Evolutionary conservation across 2,113 vertebrate genomes (phyloP), one percentile per base, ranked within the genome.

Genomic region (Nyctereutes procyonoides): DNA sequence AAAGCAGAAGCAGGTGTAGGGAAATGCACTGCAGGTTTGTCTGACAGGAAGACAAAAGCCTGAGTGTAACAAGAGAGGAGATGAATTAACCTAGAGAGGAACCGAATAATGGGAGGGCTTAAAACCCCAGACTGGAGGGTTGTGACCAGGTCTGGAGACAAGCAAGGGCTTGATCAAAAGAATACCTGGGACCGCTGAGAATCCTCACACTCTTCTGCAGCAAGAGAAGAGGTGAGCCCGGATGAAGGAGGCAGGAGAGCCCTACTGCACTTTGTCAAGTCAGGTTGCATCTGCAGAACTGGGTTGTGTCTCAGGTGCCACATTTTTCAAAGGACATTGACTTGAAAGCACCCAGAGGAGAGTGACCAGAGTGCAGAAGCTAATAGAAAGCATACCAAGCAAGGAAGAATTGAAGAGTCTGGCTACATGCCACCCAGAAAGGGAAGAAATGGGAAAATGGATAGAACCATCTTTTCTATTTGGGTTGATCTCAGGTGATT

Each of bases 31-130:
- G 32, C 53, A 55, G 74, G 3, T 73, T 56, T 90, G 26, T 84
- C 30, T 62, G n/a, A 30, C 22, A 58, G 26, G 62, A 56, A 13
- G 80, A 92, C 71, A 88, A 89, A 92, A 88, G 30, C 12, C 24
- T 73, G 15, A 11, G 3, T 88, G 26, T 38, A 85, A 96, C 24
- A 10, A 73, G 51, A 95, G 85, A 93, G 15, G 30, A 63, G 20
- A 77, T 56, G 13, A 91, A 51, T 43, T 77, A 91, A 93, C 17
- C 53, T 65, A 63, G 24, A 89, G 90, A 95, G 84, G 53, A 56
- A 32, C 7, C 22, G 20, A 62, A 17, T 74, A 24, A 55, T 4
- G 2, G 10, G 17, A 88, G 56, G 24, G 48, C 56, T 80, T 51
- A 51, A 85, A 60, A 26, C 1, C 13, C 2, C 53, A 90, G 56